A percentile compares a stretch with the other conserved stretches of the same genome.
phyloP scores from a whole-genome alignment of 30 jellyfish, hydroid and myxozoan genomes.

The Aurelia aurita complex sp. Pacific region DNA sequence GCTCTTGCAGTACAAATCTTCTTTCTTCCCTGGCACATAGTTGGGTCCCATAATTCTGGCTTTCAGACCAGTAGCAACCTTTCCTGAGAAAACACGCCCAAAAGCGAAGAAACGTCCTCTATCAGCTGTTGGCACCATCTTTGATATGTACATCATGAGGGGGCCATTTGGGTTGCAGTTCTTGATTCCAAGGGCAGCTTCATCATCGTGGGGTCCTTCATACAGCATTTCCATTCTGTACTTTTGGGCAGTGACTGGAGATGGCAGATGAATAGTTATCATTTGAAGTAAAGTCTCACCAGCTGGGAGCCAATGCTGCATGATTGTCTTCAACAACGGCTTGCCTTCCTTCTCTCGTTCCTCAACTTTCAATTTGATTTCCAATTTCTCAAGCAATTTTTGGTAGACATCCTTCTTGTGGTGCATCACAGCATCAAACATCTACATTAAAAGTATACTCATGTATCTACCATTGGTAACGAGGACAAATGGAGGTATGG shows the following conservation, averaged over 20 bases:
- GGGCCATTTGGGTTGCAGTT: slow-evolving; percentile 97
- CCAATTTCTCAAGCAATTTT: slow-evolving; percentile 72
- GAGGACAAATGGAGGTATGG: too few species aligned
- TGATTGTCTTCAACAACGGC: slow-evolving; percentile 81
- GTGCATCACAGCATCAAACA: slow-evolving; percentile 96
- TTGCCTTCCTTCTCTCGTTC: slow-evolving; percentile 94
- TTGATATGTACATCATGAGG: slow-evolving; percentile 98
- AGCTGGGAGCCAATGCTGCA: slow-evolving; percentile 99
- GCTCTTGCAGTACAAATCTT: slow-evolving; percentile 81
- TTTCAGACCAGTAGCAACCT: slow-evolving; percentile 96
- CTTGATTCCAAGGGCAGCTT: slow-evolving; percentile 91
- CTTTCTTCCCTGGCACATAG: slow-evolving; percentile 95
- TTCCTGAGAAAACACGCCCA: slow-evolving; percentile 99
- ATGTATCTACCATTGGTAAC: too few species aligned
- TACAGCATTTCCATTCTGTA: slow-evolving; percentile 98
- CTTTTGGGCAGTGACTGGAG: slow-evolving; percentile 98
- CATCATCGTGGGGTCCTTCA: slow-evolving; percentile 99
- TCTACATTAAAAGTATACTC: slow-evolving; percentile 27
- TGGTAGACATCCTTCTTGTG: slow-evolving; percentile 78
- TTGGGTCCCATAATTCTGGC: slow-evolving; percentile 99
- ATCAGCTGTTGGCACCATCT: slow-evolving; percentile 99
- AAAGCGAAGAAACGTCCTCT: slow-evolving; percentile 99
- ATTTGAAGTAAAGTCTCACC: slow-evolving; percentile 96
- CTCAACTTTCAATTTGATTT: slow-evolving; percentile 78
- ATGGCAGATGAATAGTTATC: slow-evolving; percentile 98